phyloP scores from a whole-genome alignment of 2,113 vertebrate species.

The Dromaius novaehollandiae region DNA sequence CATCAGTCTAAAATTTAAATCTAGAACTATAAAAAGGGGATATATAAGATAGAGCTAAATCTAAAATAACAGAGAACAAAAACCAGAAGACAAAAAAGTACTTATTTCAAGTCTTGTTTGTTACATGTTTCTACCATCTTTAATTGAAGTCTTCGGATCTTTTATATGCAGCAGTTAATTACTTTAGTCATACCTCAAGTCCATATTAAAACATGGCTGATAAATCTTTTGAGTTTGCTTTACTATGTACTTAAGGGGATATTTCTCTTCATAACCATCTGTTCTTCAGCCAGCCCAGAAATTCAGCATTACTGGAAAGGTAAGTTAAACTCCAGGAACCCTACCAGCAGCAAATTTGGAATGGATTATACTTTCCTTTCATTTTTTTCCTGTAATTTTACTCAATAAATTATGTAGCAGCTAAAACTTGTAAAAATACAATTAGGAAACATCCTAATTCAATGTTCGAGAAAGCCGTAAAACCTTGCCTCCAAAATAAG shows the following conservation, averaged over 20 bases:
- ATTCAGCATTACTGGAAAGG: not conserved
- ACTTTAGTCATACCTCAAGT: slow-evolving; percentile 10
- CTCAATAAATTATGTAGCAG: not conserved
- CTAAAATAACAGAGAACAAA: not conserved
- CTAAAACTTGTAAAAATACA: not conserved
- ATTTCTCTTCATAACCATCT: slow-evolving; percentile 52
- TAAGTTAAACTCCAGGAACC: slow-evolving; percentile 25
- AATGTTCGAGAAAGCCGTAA: not conserved
- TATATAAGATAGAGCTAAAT: not conserved
- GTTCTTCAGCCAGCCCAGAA: slow-evolving; percentile 19
- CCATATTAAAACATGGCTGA: slow-evolving; percentile 5
- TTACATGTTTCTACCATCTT: slow-evolving; percentile 1
- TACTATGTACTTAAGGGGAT: slow-evolving; percentile 24
- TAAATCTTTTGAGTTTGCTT: slow-evolving; percentile 42
- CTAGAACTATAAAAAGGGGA: not conserved
- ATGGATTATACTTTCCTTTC: not conserved
- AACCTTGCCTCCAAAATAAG: not conserved
- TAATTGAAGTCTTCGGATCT: not conserved
- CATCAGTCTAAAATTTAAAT: not conserved
- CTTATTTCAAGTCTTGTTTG: not conserved
- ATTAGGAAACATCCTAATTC: not conserved
- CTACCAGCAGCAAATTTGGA: slow-evolving; percentile 6
- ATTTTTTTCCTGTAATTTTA: not conserved
- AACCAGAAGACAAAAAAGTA: not conserved
- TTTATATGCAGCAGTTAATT: slow-evolving; percentile 8